Conservation (phyloP, 1,140 invertebrate species). For the Pentalonia nigronervosa region DNA sequence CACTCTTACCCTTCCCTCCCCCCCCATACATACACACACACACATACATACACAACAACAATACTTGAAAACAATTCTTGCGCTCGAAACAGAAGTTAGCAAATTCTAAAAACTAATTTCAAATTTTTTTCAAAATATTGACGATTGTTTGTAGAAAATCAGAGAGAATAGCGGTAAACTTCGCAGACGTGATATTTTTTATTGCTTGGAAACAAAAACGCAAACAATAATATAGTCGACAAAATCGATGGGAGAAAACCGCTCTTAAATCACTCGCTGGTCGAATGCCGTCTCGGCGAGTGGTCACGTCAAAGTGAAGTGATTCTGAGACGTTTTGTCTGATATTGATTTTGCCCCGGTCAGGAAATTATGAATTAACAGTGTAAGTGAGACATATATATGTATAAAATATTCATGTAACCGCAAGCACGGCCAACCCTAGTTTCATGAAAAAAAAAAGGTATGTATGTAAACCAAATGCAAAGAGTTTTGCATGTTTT, state of each 20-base stretch:
- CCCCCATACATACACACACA: too few species aligned
- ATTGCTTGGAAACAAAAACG: background rate
- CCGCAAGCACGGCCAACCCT: background rate
- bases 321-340: background rate
- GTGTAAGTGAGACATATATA: background rate
- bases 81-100: background rate
- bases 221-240: background rate
- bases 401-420: background rate
- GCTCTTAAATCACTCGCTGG: background rate
- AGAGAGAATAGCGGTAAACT: background rate
- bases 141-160: background rate
- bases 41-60: too few species aligned
- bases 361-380: background rate
- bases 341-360: background rate
- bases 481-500: constrained; percentile 12
- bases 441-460: background rate
- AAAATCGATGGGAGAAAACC: background rate
- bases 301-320: background rate
- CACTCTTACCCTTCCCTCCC: background rate
- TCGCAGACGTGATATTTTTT: background rate
- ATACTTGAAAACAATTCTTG: background rate
- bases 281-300: background rate
- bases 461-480: background rate
- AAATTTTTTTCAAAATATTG: background rate
- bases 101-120: background rate